These are phyloP conservation scores for Eristalis pertinax DNA, from an alignment of 2,888 invertebrate species.

Conservation along the genomic window DNA sequence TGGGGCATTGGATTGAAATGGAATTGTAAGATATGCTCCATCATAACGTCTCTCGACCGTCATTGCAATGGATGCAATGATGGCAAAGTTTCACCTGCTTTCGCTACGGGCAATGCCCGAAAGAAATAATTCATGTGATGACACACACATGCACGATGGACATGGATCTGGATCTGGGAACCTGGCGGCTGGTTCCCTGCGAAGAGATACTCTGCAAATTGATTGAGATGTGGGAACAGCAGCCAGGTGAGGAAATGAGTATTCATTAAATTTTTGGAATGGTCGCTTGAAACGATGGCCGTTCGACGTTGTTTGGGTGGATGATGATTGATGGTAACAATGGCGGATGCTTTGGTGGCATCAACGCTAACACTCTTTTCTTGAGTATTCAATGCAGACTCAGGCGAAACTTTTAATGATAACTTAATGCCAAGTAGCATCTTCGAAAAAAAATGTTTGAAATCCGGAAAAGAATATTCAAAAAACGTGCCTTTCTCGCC, in stretches of 20 bases:
- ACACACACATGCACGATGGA: background rate
- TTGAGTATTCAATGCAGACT: no score
- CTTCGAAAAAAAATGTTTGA: no score
- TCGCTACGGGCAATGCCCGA: background rate
- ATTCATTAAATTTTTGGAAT: background rate
- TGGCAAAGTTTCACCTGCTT: background rate
- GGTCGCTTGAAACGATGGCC: background rate
- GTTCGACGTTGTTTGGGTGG: background rate
- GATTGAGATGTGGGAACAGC: background rate
- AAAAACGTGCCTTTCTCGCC: no score
- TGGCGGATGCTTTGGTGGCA: no score
- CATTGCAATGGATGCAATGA: background rate
- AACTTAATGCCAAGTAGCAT: no score
- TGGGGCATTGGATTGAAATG: slow-evolving; percentile 25
- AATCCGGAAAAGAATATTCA: no score
- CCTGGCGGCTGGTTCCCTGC: background rate
- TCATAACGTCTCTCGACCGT: background rate
- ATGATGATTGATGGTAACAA: no score
- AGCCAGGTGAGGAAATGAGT: background rate
- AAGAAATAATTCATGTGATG: slow-evolving; percentile 4
- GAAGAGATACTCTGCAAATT: background rate
- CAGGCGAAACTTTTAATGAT: no score
- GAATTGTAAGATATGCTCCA: slow-evolving; percentile 23
- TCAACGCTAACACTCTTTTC: no score
- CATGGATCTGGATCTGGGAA: background rate